Evolutionary conservation across 1,140 invertebrate species (phyloP), one percentile per base, ranked within the genome.

Genomic region (Cyclina sinensis): DNA sequence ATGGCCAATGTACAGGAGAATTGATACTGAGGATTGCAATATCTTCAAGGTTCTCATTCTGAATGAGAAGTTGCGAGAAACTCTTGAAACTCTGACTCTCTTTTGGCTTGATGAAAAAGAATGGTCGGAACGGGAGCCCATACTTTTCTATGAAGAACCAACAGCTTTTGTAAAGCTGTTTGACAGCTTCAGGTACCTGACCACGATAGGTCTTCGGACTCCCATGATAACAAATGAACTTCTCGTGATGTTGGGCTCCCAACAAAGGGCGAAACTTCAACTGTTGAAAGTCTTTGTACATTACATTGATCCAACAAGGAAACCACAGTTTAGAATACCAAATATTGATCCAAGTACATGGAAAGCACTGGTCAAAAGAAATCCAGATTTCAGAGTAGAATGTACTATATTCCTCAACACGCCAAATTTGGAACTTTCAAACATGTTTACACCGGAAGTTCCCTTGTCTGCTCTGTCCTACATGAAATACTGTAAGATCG

Each of bases 171-270:
- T 81, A 21, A 39, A 76, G 7, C 24, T 92, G 1, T 18, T 92
- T 5, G 35, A 65, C 11, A 51, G 91, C 30, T 92, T 92, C 48
- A 83, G 32, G n/a, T 68, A 84, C 14, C 76, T 93, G 9, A 81
- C 76, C 14, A 86, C 87, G 39, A 74, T 93, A 30, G 90, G 88
- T 62, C 21, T 93, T 0, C 85, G 91, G 24, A 89, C 90, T 4
- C 81, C 86, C 0, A 92, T 93, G 92, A 76, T 93, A 21, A 89
- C 83, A 39, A 88, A 91, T 24, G 90, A 90, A 9, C 48, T 93
- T 9, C 57, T 93, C 0, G n/a, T 81, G 35, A 76, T 82, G 46
- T 68, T 93, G 16, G 85, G 86, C 0, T 80, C 84, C 37, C 14
- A 59, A 9, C 79, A 74, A 16, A 62, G 90, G 73, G 27, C 62